phyloP scores from a whole-genome alignment of 2,797 vertebrate species.

The Hyperoplus immaculatus region DNA sequence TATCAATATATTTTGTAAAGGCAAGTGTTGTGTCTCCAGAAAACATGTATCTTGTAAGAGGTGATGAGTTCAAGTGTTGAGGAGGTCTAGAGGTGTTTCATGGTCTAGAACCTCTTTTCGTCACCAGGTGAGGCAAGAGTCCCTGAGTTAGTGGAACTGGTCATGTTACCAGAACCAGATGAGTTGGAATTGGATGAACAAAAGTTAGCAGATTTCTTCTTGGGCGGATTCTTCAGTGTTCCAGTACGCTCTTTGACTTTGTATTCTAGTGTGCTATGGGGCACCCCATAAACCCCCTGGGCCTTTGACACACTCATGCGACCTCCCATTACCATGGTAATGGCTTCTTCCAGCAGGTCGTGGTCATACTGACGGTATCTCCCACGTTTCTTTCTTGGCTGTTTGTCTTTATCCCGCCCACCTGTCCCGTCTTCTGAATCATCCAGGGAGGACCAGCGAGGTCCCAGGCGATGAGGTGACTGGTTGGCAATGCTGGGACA shows the following conservation, averaged over 20 bases:
- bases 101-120: slow-evolving; percentile 92
- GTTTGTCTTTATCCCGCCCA: slow-evolving; percentile 96
- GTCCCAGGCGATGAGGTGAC: slow-evolving; percentile 74
- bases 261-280: slow-evolving; percentile 99
- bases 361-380: slow-evolving; percentile 98
- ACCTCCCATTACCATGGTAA: slow-evolving; percentile 97
- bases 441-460: slow-evolving; percentile 85
- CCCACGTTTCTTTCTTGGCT: slow-evolving; percentile 98
- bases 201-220: slow-evolving; percentile 93
- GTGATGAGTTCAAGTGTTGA: slow-evolving; percentile 90
- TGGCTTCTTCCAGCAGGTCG: slow-evolving; percentile 98
- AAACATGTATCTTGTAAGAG: slow-evolving; percentile 91
- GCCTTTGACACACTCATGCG: slow-evolving; percentile 99
- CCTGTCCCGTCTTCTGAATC: slow-evolving; percentile 92
- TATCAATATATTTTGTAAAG: slow-evolving; percentile 91
- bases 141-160: slow-evolving; percentile 95
- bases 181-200: slow-evolving; percentile 66
- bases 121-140: slow-evolving; percentile 87
- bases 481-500: slow-evolving; percentile 64
- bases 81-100: slow-evolving; percentile 74
- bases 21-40: slow-evolving; percentile 95
- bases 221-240: slow-evolving; percentile 97
- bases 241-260: slow-evolving; percentile 99
- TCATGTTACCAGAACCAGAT: slow-evolving; percentile 62
- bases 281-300: slow-evolving; percentile 98